These are phyloP conservation scores for Mesocentrotus franciscanus DNA, from an alignment of 53 echinoderm and acorn worm genomes.

Conservation along the genomic window DNA sequence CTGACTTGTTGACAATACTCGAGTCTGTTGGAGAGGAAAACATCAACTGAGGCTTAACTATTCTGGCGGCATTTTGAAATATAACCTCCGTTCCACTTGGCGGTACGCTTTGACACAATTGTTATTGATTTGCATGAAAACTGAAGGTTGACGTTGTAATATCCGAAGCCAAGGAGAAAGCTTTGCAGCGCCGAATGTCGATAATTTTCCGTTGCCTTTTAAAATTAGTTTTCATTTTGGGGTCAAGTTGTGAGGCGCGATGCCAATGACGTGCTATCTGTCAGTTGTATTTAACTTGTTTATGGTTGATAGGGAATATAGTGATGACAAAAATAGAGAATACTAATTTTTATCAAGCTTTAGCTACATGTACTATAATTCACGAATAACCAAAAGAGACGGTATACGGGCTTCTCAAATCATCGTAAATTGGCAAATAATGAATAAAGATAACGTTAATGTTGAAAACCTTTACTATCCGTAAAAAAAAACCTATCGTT, in stretches of 20 bases:
- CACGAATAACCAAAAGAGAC: too few species aligned
- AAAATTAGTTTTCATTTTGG: neutral
- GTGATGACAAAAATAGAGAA: neutral
- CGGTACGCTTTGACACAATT: conserved; percentile 32
- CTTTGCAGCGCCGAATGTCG: neutral
- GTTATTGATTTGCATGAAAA: neutral
- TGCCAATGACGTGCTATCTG: neutral
- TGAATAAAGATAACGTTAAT: too few species aligned
- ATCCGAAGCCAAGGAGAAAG: neutral
- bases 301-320: neutral
- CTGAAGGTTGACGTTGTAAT: conserved; percentile 20
- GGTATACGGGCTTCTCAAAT: too few species aligned
- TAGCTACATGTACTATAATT: too few species aligned
- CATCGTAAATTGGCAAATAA: too few species aligned
- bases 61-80: conserved; percentile 11
- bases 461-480: too few species aligned
- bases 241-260: neutral
- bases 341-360: too few species aligned
- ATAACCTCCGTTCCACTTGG: neutral
- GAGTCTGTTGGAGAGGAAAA: neutral
- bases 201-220: neutral
- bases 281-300: neutral
- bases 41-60: neutral
- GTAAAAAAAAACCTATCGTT: too few species aligned
- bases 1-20: neutral